phyloP scores from a whole-genome alignment of 2,113 vertebrate genomes.

The Rousettus leschenaultii region DNA sequence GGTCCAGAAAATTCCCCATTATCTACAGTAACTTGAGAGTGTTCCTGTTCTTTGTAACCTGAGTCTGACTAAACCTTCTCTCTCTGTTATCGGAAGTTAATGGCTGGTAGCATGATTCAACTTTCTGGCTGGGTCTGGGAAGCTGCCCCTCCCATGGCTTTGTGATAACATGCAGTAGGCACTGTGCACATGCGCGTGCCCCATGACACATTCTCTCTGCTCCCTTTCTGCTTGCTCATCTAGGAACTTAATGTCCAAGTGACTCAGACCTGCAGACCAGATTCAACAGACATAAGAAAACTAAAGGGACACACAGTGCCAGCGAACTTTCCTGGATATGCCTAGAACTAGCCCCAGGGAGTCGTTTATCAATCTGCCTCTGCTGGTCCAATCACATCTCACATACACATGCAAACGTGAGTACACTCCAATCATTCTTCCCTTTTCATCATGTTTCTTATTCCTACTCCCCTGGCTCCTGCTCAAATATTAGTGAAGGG shows the following conservation, averaged over 20 bases:
- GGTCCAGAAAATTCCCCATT: background rate
- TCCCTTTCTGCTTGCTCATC: background rate
- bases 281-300: background rate
- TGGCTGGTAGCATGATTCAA: no score
- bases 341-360: background rate
- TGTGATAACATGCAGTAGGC: background rate
- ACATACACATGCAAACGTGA: background rate
- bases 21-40: background rate
- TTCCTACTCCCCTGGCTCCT: background rate
- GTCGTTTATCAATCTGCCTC: background rate
- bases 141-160: fast-evolving
- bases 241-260: background rate
- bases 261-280: background rate
- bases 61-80: background rate
- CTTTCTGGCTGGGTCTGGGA: background rate
- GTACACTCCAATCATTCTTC: background rate
- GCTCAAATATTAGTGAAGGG: background rate
- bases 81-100: background rate
- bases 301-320: background rate
- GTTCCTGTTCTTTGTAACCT: background rate
- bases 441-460: background rate
- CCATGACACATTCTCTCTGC: background rate
- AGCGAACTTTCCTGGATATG: background rate
- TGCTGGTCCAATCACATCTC: background rate
- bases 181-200: fast-evolving